Conservation (phyloP, 1,140 invertebrate species). For the Drosophila virilis region DNA sequence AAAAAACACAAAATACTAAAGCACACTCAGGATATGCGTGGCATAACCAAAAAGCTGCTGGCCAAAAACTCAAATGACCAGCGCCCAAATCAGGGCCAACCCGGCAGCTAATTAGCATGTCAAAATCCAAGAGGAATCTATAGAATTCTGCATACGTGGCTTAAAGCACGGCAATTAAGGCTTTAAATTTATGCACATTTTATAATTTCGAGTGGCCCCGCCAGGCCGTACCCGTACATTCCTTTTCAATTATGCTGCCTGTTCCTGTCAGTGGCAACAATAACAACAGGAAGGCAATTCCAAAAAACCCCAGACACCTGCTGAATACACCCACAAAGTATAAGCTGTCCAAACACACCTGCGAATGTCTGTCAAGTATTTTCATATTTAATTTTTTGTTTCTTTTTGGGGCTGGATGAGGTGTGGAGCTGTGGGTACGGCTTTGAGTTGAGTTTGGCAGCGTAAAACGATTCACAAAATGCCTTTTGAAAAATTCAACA, state of each 20-base stretch:
- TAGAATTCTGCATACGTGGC: constrained; percentile 12
- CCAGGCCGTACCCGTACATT: constrained; percentile 55
- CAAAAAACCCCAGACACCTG: constrained; percentile 12
- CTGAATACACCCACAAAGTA: constrained; percentile 12
- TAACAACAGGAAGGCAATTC: constrained; percentile 19
- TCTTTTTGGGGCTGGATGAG: not conserved
- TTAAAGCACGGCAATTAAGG: constrained; percentile 60
- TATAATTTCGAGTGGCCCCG: constrained; percentile 51
- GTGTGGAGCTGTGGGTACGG: not conserved
- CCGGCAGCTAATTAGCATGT: constrained; percentile 43
- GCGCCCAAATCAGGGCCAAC: constrained; percentile 13
- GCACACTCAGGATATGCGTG: constrained; percentile 14
- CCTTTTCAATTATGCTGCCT: constrained; percentile 78
- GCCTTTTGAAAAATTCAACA: constrained; percentile 80
- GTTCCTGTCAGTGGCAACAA: constrained; percentile 64
- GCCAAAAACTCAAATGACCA: constrained; percentile 14
- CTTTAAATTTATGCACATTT: constrained; percentile 73
- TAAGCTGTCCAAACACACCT: constrained; percentile 60
- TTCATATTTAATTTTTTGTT: constrained; percentile 31
- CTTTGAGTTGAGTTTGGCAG: not conserved
- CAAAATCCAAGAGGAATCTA: constrained; percentile 22
- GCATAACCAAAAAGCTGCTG: constrained; percentile 29
- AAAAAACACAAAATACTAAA: not conserved
- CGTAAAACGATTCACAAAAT: constrained; percentile 75
- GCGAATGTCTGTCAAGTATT: constrained; percentile 68